phyloP scores from a whole-genome alignment of 1,140 invertebrate species.

The Carcinoscorpius rotundicauda region DNA sequence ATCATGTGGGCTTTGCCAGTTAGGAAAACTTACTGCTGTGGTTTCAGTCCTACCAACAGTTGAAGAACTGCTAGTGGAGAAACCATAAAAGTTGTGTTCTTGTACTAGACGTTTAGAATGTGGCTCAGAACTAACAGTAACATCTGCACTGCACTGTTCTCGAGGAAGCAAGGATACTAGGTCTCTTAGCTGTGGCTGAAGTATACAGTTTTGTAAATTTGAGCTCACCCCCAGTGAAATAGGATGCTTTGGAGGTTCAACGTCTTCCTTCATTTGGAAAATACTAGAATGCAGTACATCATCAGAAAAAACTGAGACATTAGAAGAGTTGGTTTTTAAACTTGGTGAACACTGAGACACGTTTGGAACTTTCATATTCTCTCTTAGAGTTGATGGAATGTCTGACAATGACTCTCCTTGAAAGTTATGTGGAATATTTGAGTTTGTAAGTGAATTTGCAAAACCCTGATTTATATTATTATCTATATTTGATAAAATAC shows the following conservation, averaged over 20 bases:
- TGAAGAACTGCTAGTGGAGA: background rate
- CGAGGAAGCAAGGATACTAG: slow-evolving; percentile 58
- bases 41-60: slow-evolving; percentile 7
- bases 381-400: slow-evolving; percentile 38
- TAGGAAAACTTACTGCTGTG: slow-evolving; percentile 9
- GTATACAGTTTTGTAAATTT: no score
- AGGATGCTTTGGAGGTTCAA: slow-evolving; percentile 73
- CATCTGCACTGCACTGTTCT: slow-evolving; percentile 42
- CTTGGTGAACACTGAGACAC: no score
- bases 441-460: no score
- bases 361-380: slow-evolving; percentile 26
- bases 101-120: background rate
- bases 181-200: slow-evolving; percentile 37
- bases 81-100: background rate
- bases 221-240: slow-evolving; percentile 40
- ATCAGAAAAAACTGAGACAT: slow-evolving; percentile 21
- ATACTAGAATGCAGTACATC: slow-evolving; percentile 13
- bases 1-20: slow-evolving; percentile 18
- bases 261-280: background rate
- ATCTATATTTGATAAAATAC: no score
- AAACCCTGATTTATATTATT: no score
- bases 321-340: background rate
- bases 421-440: no score
- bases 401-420: no score
- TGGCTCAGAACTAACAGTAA: background rate